Evolutionary conservation across 2,797 vertebrate species (phyloP).

Genomic region (Phataginus tetradactyla): DNA sequence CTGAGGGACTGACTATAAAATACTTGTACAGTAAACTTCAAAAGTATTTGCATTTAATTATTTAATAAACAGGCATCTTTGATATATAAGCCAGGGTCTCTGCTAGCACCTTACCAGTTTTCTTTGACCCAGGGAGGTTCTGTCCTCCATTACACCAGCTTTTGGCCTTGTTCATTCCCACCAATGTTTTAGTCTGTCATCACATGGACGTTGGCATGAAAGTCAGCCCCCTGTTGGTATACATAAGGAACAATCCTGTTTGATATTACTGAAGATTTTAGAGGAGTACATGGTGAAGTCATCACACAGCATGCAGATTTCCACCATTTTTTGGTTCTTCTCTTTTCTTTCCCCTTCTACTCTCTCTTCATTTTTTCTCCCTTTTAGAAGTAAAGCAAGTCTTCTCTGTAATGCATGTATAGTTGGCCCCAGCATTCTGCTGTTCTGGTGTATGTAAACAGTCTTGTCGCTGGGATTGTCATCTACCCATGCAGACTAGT

Average conservation of each 20-base stretch:
- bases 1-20: neutral
- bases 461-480: neutral
- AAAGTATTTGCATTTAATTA: slow-evolving; percentile 8
- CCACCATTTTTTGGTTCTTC: neutral
- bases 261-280: neutral
- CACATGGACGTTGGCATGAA: neutral
- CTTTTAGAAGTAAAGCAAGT: neutral
- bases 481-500: neutral
- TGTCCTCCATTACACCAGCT: neutral
- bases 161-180: neutral
- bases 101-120: neutral
- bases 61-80: neutral
- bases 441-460: neutral
- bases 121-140: neutral
- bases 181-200: neutral
- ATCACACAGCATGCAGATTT: too few relatives aligned
- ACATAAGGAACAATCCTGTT: neutral
- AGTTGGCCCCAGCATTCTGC: neutral
- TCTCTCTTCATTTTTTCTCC: neutral
- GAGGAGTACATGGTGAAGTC: neutral
- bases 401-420: neutral
- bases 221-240: neutral
- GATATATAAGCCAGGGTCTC: neutral
- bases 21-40: neutral
- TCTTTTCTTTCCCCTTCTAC: neutral